Base-by-base conservation (phyloP, 2,888 invertebrate genomes). In the Pandemis heparana region DNA sequence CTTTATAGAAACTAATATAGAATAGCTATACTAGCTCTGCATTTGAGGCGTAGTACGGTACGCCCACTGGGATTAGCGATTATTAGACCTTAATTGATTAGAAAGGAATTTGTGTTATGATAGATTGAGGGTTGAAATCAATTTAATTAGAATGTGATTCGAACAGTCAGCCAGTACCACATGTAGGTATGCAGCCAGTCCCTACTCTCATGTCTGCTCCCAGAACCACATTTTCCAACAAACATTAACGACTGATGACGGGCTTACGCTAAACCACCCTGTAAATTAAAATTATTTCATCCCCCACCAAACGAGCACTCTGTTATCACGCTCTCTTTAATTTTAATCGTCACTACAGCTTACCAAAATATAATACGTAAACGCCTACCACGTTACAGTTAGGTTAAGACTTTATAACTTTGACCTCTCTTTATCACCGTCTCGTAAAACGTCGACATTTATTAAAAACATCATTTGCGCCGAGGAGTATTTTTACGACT, bases 391-490 rank as follows among this genome's bases (percentile, higher is more conserved):
- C 18, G 53, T 60, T 70, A 63, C 71, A 41, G 46, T 39, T 51
- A 71, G 66, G 41, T 48, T 46, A 63, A 48, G 12, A 62, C 41
- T 67, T 72, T 67, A 72, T 62, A 72, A 61, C 71, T 62, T 60
- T 72, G 71, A 67, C 71, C 67, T 65, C 66, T 41, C 38, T 72
- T 72, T 67, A 72, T 72, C 71, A 53, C 67, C 43, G 61, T 61
- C 61, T 62, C 66, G 61, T 72, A 72, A 72, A 72, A 72, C 67
- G 71, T 72, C 61, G 61, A 72, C 61, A 61, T 72, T 67, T 65
- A 72, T 72, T 72, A 67, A 72, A 67, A 72, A 61, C 71, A 67
- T 67, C 53, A 72, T 72, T 72, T 67, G 67, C 71, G 67, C 66
- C 51, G 51, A 62, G 53, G 66, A 67, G 71, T 62, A 62, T 67